phyloP scores from a whole-genome alignment of 92 coral and sea anemone species.

The Heliopora coerulea region DNA sequence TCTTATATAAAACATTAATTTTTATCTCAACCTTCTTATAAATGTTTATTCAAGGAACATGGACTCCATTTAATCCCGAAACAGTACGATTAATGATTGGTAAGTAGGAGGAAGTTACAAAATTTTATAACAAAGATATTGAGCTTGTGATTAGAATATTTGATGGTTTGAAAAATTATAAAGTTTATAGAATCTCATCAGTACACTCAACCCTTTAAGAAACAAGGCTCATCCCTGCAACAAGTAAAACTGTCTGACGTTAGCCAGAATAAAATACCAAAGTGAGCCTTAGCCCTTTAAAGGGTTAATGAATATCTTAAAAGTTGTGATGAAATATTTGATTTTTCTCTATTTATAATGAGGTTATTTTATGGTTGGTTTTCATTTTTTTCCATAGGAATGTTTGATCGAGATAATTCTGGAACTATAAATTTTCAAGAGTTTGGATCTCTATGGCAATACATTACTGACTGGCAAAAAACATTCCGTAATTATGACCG shows the following conservation, averaged over 20 bases:
- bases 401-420: constrained; percentile 51
- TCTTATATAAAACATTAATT: not conserved
- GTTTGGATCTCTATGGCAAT: constrained; percentile 54
- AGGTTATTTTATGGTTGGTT: too few species aligned
- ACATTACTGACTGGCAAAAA: constrained; percentile 58
- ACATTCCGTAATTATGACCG: constrained; percentile 54
- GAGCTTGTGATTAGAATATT: not conserved
- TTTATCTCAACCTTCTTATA: not conserved
- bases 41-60: constrained; percentile 30
- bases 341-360: too few species aligned
- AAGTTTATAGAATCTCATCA: too few species aligned
- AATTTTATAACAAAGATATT: not conserved
- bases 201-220: too few species aligned
- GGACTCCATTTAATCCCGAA: constrained; percentile 60
- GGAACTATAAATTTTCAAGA: constrained; percentile 58
- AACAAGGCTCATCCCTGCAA: too few species aligned
- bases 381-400: constrained; percentile 39
- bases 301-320: too few species aligned
- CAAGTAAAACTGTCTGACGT: too few species aligned
- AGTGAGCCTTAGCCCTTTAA: too few species aligned
- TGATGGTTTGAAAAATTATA: too few species aligned
- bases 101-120: constrained; percentile 25
- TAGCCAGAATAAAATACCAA: too few species aligned
- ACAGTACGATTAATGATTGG: constrained; percentile 58
- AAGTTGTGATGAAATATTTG: too few species aligned